These are phyloP conservation scores for Parotocinclus haroldoi DNA, from an alignment of 2,797 vertebrate genomes.

Conservation along the genomic window DNA sequence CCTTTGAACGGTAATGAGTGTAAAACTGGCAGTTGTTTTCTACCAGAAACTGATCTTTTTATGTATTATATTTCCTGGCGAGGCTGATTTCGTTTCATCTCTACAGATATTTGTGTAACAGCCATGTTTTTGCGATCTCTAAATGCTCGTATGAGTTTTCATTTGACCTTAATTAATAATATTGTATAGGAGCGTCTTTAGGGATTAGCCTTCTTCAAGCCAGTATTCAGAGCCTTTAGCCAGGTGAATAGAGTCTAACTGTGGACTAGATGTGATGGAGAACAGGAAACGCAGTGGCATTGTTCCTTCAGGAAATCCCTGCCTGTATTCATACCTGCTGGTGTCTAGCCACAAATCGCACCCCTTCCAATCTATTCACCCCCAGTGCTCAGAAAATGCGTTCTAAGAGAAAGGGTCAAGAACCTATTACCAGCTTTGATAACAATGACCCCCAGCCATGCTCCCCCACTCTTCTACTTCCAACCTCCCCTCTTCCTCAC, in stretches of 20 bases:
- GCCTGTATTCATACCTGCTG: constrained; percentile 50
- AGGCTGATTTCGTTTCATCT: too few relatives aligned
- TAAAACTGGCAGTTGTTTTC: not conserved
- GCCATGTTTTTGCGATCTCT: not conserved
- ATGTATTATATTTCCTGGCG: too few relatives aligned
- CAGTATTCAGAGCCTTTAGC: constrained; percentile 9
- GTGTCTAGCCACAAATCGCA: constrained; percentile 38
- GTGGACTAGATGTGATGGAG: constrained; percentile 34
- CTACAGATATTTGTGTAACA: too few relatives aligned
- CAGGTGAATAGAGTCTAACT: constrained; percentile 19
- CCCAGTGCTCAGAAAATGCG: constrained; percentile 42
- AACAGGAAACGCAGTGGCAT: constrained; percentile 37
- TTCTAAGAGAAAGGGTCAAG: constrained; percentile 48
- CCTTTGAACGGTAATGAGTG: not conserved
- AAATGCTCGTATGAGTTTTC: not conserved
- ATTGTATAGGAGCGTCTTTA: constrained; percentile 6
- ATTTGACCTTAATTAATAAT: not conserved
- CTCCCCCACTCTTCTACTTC: constrained; percentile 18
- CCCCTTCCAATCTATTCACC: constrained; percentile 43
- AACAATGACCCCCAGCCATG: constrained; percentile 50
- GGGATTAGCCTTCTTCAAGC: not conserved
- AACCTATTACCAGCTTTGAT: constrained; percentile 54
- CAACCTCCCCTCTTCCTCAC: constrained; percentile 32
- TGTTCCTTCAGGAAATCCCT: constrained; percentile 40
- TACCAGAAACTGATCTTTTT: not conserved